phyloP scores from a whole-genome alignment of 2,113 vertebrate species.

The Henicopernis longicauda region DNA sequence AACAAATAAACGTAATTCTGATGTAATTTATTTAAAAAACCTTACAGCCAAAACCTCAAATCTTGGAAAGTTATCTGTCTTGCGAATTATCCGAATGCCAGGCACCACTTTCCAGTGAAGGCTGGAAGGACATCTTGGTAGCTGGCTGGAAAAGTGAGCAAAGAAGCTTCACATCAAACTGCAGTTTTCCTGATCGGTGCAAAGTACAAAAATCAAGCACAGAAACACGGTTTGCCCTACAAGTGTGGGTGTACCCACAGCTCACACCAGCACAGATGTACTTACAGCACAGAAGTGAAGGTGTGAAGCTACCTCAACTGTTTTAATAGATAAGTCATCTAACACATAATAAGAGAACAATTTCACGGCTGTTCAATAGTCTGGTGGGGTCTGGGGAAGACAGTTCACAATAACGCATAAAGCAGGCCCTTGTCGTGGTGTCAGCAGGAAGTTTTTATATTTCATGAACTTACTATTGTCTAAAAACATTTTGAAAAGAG shows the following conservation, averaged over 20 bases:
- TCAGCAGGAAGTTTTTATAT: not conserved
- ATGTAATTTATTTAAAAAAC: not conserved
- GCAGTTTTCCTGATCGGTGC: accelerated
- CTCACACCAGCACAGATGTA: not conserved
- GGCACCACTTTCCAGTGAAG: not conserved
- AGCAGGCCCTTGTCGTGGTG: accelerated
- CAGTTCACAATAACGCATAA: accelerated
- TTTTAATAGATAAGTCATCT: not conserved
- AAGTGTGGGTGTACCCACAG: not conserved
- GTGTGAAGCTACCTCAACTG: not conserved
- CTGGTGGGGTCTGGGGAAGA: not conserved
- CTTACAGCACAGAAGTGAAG: not conserved
- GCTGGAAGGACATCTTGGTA: not conserved
- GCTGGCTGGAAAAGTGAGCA: not conserved
- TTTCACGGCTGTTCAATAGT: not conserved
- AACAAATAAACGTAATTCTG: not conserved
- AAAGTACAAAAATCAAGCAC: not conserved
- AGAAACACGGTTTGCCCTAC: not conserved
- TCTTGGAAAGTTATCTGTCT: not conserved
- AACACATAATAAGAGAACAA: not conserved
- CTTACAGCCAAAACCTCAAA: not conserved
- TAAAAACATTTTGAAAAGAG: slow-evolving; percentile 19
- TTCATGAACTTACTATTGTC: not conserved
- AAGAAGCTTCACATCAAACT: not conserved
- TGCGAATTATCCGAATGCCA: not conserved